These are phyloP conservation scores for Avahi laniger DNA, from an alignment of 2,797 vertebrate genomes.

Conservation along the genomic window DNA sequence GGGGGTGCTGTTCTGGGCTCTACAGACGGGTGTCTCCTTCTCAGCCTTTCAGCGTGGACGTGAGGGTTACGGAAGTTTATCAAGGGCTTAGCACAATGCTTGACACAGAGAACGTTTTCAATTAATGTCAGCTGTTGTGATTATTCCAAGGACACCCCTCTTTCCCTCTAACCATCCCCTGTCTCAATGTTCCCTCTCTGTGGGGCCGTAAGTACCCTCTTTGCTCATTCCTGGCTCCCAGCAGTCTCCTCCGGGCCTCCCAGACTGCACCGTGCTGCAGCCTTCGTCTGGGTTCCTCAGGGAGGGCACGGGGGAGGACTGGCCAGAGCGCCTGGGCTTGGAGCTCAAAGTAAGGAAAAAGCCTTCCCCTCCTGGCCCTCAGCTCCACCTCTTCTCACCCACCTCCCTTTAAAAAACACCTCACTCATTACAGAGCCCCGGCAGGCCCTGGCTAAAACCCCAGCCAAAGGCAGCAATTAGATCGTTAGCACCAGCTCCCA, in stretches of 20 bases:
- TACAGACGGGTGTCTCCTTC: neutral
- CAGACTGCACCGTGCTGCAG: rapidly evolving
- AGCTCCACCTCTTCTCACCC: slow-evolving; percentile 30
- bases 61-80: neutral
- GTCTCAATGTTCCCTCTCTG: neutral
- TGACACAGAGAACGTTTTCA: neutral
- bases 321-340: neutral
- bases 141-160: neutral
- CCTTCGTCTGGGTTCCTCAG: neutral
- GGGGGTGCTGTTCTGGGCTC: neutral
- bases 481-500: slow-evolving; percentile 57
- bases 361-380: neutral
- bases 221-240: neutral
- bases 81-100: neutral
- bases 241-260: neutral
- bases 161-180: neutral
- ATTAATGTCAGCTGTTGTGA: neutral
- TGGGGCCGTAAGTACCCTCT: neutral
- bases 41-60: neutral
- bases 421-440: slow-evolving; percentile 51
- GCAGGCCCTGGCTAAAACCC: neutral
- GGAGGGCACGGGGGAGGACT: neutral
- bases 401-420: neutral
- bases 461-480: slow-evolving; percentile 66
- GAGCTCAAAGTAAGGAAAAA: neutral